A percentile compares a stretch with the other conserved stretches of the same genome.
Conservation (phyloP, 2,113 vertebrate genomes). For the Nannobrachium achirus region DNA sequence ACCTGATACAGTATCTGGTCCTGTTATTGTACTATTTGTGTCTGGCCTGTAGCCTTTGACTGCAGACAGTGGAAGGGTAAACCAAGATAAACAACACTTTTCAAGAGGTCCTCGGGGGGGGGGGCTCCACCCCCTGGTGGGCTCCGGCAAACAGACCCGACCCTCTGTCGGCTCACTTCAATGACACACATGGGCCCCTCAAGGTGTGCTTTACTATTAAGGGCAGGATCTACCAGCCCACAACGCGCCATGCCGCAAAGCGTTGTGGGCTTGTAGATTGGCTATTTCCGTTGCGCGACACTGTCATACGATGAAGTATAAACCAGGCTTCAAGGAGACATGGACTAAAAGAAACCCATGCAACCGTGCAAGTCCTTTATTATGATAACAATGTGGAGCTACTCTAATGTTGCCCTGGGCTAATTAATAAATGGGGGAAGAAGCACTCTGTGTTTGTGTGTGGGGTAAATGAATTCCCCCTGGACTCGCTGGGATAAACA, state of each 20-base stretch:
- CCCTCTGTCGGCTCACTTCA: not conserved
- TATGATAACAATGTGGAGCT: not conserved
- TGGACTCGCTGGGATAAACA: constrained; percentile 26
- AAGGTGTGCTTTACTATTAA: not conserved
- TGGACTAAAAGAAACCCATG: not conserved
- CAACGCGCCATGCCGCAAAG: too few species aligned
- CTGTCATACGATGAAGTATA: not conserved
- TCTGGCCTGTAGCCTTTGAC: too few species aligned
- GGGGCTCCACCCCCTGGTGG: not conserved
- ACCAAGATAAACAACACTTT: too few species aligned
- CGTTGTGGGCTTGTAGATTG: too few species aligned
- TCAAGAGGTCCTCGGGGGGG: not conserved
- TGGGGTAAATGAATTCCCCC: constrained; percentile 1
- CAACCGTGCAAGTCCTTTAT: not conserved
- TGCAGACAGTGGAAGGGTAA: too few species aligned
- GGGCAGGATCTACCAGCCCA: too few species aligned
- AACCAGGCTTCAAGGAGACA: not conserved
- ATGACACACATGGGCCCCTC: not conserved
- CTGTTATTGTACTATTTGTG: too few species aligned
- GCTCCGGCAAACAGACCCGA: too few species aligned
- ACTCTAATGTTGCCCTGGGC: constrained; percentile 8
- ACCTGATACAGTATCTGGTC: too few species aligned
- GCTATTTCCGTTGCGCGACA: too few species aligned
- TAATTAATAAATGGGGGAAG: not conserved
- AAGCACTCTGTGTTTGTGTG: constrained; percentile 1